phyloP scores from a whole-genome alignment of 2,888 invertebrate species.

The Eupsilia transversa region DNA sequence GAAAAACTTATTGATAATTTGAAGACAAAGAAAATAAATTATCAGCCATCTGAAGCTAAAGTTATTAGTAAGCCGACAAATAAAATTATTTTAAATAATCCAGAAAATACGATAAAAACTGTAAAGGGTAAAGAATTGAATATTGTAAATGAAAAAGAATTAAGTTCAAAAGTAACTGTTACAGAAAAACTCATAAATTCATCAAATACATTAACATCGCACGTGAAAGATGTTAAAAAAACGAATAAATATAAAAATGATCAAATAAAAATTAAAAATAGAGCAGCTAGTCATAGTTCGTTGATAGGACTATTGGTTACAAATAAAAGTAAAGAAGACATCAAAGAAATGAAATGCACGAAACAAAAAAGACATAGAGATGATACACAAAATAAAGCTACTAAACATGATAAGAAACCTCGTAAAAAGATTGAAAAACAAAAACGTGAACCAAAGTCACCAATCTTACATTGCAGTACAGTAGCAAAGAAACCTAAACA shows the following conservation, averaged over 20 bases:
- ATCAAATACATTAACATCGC: background rate
- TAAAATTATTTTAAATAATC: background rate
- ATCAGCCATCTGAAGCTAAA: conserved; percentile 8
- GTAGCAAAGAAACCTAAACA: conserved; percentile 40
- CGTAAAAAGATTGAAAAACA: conserved; percentile 20
- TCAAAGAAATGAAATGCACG: conserved; percentile 1
- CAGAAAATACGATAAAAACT: background rate
- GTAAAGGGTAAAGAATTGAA: background rate
- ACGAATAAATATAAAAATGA: conserved; percentile 44
- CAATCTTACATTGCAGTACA: conserved; percentile 51
- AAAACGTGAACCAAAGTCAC: conserved; percentile 46
- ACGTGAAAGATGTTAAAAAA: conserved; percentile 48
- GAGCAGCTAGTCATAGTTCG: background rate
- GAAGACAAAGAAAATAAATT: conserved; percentile 14
- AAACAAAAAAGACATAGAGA: conserved; percentile 7
- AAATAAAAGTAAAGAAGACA: conserved; percentile 5
- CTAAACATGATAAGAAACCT: conserved; percentile 16
- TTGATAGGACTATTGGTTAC: conserved; percentile 23
- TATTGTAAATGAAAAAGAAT: background rate
- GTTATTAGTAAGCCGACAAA: background rate
- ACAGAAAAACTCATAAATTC: background rate
- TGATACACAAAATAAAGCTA: conserved; percentile 10
- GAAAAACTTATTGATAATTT: conserved; percentile 29
- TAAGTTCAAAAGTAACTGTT: background rate
- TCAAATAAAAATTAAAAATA: conserved; percentile 10